phyloP scores from a whole-genome alignment of 2,113 vertebrate genomes.

The Trichomycterus rosablanca region DNA sequence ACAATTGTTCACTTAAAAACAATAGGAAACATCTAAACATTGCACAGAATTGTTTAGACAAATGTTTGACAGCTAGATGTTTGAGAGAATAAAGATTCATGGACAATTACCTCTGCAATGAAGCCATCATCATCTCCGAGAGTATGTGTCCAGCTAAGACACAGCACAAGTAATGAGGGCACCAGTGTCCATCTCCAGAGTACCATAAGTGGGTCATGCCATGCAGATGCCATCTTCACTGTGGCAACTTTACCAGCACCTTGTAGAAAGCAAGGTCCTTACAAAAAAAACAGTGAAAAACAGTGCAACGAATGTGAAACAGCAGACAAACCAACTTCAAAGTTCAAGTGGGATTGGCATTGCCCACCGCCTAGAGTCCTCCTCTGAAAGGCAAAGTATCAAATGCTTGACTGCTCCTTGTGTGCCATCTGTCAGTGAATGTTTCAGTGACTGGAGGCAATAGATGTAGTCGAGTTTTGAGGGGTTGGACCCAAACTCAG shows the following conservation, averaged over 20 bases:
- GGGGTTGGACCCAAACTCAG: slow-evolving; percentile 24
- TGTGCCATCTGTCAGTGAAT: slow-evolving; percentile 8
- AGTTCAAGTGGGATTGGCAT: background rate
- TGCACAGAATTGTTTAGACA: background rate
- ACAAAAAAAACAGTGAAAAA: background rate
- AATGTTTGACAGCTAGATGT: background rate
- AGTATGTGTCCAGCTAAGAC: slow-evolving; percentile 50
- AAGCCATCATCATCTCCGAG: slow-evolving; percentile 54
- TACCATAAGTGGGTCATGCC: slow-evolving; percentile 52
- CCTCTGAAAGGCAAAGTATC: background rate
- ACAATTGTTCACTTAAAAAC: background rate
- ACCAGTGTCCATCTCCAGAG: slow-evolving; percentile 62
- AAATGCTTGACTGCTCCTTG: background rate
- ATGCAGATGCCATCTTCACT: slow-evolving; percentile 54
- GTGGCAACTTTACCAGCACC: background rate
- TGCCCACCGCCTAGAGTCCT: background rate
- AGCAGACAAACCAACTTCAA: background rate
- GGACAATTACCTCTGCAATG: slow-evolving; percentile 67
- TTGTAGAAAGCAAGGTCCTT: background rate
- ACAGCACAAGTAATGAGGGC: slow-evolving; percentile 54
- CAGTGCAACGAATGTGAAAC: background rate
- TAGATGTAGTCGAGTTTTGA: slow-evolving; percentile 9
- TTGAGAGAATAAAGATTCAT: background rate
- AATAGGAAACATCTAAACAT: background rate
- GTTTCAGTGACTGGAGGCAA: background rate